Evolutionary conservation across 2,113 vertebrate species (phyloP).

Genomic region (Hystrix brachyura): DNA sequence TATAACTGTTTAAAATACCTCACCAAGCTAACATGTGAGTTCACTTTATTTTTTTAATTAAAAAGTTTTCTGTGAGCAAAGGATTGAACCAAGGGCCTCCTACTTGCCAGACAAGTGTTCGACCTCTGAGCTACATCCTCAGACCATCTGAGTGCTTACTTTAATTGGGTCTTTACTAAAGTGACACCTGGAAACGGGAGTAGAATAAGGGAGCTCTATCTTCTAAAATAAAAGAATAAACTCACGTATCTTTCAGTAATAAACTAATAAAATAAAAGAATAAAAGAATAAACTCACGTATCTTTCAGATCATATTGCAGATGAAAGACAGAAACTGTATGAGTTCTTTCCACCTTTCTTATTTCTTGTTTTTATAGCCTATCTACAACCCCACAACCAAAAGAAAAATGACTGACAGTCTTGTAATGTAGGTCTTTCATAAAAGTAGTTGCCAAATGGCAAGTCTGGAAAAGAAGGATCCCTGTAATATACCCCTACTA

Average conservation of each 20-base stretch:
- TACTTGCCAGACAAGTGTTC: background rate
- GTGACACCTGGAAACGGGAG: background rate
- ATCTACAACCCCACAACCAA: background rate
- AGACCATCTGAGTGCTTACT: background rate
- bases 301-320: background rate
- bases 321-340: background rate
- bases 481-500: background rate
- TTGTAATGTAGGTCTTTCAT: background rate
- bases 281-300: background rate
- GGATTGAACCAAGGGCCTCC: background rate
- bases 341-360: background rate
- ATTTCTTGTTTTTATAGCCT: background rate
- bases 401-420: background rate
- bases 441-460: background rate
- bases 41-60: background rate
- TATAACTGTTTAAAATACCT: background rate
- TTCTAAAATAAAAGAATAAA: background rate
- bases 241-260: background rate
- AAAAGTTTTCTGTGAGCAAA: background rate
- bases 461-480: background rate
- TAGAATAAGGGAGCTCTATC: background rate
- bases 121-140: background rate
- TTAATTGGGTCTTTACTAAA: background rate
- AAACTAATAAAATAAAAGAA: too few relatives aligned
- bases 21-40: background rate